Evolutionary conservation across 2,888 invertebrate genomes (phyloP), one percentile per base, ranked within the genome.

Genomic region (Epiperipatus broadwayi): DNA sequence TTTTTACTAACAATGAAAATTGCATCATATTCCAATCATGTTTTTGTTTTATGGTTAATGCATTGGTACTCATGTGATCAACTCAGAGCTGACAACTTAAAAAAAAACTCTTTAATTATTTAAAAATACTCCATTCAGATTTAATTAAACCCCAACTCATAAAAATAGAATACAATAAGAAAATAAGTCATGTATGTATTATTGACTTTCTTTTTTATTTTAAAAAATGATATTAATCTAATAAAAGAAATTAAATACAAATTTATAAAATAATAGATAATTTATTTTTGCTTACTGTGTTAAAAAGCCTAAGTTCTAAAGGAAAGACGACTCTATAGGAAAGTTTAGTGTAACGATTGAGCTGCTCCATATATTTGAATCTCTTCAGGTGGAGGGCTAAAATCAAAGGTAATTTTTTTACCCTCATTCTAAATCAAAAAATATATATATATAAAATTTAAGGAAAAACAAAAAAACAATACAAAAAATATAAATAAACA

Each of bases 251-350:
- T 27, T 14, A 33, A 25, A 20, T 33, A 3, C 8, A 19, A 21
- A 16, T 39, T 10, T 8, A 37, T 12, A 19, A n/a, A 5, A n/a
- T 5, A 7, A 3, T 21, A 21, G n/a, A 31, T 34, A 67, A n/a
- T n/a, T n/a, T n/a, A n/a, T n/a, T n/a, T n/a, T n/a, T n/a, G n/a
- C 72, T 70, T 62, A 89, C 89, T 53, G 93, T 91, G 64, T 95
- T 95, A 63, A 95, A 95, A 45, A 99, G 70, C 51, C 97, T 71
- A 53, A 99, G 66, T 61, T 99, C 97, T 55, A 99, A 65, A 18
- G 97, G 97, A 65, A 99, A 99, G 41, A 97, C 91, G 43, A 99
- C 97, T 52, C 97, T 71, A 65, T 97, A 97, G 21, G 95, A 95
- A 44, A 99, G 83, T 65, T 99, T 99, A 48, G 95, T 93, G 63